Evolutionary conservation across 2,888 invertebrate species (phyloP).

Genomic region (Cephus pulcher): DNA sequence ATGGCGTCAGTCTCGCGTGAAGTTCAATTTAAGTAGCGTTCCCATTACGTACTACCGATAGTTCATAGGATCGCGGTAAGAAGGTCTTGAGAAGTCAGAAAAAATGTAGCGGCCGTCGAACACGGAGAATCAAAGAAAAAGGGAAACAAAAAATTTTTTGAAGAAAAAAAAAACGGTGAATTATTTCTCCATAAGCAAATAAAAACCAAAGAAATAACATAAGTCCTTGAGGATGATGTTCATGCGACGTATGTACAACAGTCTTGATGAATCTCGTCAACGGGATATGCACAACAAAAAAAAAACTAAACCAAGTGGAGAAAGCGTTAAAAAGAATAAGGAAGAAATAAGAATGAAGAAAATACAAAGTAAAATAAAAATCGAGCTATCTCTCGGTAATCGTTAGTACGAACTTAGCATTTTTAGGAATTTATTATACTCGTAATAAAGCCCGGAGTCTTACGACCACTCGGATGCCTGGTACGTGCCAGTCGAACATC

Average conservation of each 20-base stretch:
- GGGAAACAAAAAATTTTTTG: not conserved
- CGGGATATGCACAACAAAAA: not conserved
- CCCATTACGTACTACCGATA: constrained; percentile 24
- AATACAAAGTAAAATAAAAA: not conserved
- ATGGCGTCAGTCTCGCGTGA: constrained; percentile 16
- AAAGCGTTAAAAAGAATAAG: constrained; percentile 4
- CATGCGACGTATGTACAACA: not conserved
- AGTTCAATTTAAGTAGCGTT: constrained; percentile 11
- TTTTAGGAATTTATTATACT: constrained; percentile 4
- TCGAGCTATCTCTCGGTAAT: not conserved
- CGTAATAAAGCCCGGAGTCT: not conserved
- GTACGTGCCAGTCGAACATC: not conserved
- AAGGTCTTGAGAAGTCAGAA: constrained; percentile 10
- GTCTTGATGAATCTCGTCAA: not conserved
- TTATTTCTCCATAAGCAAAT: not conserved
- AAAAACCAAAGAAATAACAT: not conserved
- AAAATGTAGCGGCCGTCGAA: not conserved
- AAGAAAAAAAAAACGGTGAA: not conserved
- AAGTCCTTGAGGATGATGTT: not conserved
- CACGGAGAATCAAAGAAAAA: not conserved
- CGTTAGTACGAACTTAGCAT: not conserved
- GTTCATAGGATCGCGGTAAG: constrained; percentile 28
- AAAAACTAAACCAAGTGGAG: not conserved
- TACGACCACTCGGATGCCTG: not conserved
- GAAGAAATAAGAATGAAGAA: constrained; percentile 3